Percentiles rank a stretch among this genome's conserved stretches.
These are phyloP conservation scores for Helicoverpa assulta DNA, from an alignment of 2,888 invertebrate species.

Conservation along the genomic window DNA sequence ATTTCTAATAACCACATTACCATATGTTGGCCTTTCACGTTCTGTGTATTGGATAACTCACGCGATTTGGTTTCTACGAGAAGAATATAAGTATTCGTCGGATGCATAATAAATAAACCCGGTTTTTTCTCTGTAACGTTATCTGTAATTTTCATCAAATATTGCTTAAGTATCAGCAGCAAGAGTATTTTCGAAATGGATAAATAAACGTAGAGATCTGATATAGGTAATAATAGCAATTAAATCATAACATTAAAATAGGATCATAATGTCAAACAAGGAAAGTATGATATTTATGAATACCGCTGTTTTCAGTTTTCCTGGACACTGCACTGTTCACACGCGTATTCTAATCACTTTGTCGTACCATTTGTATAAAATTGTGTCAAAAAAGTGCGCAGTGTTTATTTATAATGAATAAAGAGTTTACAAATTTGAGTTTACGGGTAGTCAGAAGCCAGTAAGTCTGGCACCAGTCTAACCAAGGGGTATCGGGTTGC, in stretches of 20 bases:
- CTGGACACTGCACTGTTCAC: conserved; percentile 59
- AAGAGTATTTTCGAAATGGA: not conserved
- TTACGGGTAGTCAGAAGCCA: too few relatives aligned
- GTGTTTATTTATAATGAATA: conserved; percentile 1
- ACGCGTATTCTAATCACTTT: conserved; percentile 48
- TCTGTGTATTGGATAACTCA: conserved; percentile 79
- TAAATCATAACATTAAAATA: conserved; percentile 21
- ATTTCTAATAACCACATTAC: conserved; percentile 86
- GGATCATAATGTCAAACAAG: conserved; percentile 51
- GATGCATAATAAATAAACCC: conserved; percentile 8
- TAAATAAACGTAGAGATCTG: not conserved
- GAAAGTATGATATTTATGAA: conserved; percentile 47
- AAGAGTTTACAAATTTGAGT: conserved; percentile 19
- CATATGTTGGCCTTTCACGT: conserved; percentile 87
- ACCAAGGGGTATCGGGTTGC: too few relatives aligned
- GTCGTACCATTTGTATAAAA: conserved; percentile 11
- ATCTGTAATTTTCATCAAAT: not conserved
- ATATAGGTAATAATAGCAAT: conserved; percentile 7
- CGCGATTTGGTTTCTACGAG: conserved; percentile 64
- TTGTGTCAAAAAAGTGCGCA: conserved; percentile 19
- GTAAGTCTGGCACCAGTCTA: too few relatives aligned
- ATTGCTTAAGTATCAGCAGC: not conserved
- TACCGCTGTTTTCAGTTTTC: conserved; percentile 70
- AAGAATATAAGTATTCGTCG: conserved; percentile 16
- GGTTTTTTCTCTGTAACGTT: conserved; percentile 13